phyloP scores from a whole-genome alignment of 2,797 vertebrate species.

The Pyrocephalus nanus region DNA sequence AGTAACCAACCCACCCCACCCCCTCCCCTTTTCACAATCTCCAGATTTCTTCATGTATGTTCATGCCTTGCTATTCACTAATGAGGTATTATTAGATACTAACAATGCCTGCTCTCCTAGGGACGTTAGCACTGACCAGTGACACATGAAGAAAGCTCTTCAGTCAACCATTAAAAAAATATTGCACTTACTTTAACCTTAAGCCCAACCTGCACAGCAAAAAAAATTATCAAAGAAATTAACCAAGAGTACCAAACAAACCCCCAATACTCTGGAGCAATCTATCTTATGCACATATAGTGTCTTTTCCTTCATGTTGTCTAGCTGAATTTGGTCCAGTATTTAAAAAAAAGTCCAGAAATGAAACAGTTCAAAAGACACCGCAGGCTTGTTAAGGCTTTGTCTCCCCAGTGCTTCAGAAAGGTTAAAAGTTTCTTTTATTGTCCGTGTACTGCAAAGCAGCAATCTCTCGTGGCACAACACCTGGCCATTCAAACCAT shows the following conservation, averaged over 20 bases:
- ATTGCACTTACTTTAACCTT: conserved; percentile 77
- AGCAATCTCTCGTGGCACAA: conserved; percentile 64
- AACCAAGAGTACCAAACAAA: conserved; percentile 12
- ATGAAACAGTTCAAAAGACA: conserved; percentile 79
- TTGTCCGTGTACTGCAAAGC: conserved; percentile 49
- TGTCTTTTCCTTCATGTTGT: conserved; percentile 49
- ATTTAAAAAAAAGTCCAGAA: conserved; percentile 73
- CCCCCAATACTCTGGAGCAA: conserved; percentile 1
- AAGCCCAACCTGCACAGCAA: conserved; percentile 64
- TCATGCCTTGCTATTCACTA: conserved; percentile 52
- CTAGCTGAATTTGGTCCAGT: conserved; percentile 72
- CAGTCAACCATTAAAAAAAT: conserved; percentile 70
- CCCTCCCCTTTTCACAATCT: not conserved
- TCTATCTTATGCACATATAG: conserved; percentile 31
- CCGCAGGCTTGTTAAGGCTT: conserved; percentile 88
- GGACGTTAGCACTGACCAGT: conserved; percentile 44
- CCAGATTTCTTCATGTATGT: conserved; percentile 33
- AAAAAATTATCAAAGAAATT: not conserved
- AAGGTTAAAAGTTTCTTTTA: conserved; percentile 58
- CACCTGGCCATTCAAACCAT: conserved; percentile 37
- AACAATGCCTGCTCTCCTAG: conserved; percentile 60
- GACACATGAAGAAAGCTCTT: conserved; percentile 62
- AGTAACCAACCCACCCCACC: not conserved
- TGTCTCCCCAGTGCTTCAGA: conserved; percentile 77
- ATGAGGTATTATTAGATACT: conserved; percentile 71